Evolutionary conservation across 2,113 vertebrate species (phyloP), one percentile per base, ranked within the genome.

Genomic region (Aphyosemion australe): DNA sequence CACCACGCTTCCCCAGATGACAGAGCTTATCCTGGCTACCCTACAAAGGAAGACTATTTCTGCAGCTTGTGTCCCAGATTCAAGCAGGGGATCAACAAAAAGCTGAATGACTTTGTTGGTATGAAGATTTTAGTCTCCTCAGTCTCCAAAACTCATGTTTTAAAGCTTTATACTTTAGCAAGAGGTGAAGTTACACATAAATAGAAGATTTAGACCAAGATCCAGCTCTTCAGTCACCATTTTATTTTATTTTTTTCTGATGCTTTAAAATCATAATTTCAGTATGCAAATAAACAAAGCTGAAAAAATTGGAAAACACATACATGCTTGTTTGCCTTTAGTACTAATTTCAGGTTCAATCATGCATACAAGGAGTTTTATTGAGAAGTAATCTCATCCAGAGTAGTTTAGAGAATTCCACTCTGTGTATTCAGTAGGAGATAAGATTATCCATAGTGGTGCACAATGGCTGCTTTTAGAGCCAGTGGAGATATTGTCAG

Each of bases 401-500:
- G 50, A 60, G 65, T 12, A 64, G 48, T 75, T 73, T 53, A 65
- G 71, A 53, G 60, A 67, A 76, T 80, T 57, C 61, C 45, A 47
- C 26, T 26, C 26, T 50, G 64, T 64, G 73, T 39, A 47, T 74
- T 79, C 34, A 19, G 49, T 45, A 59, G 49, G 48, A 75, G 73
- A 85, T 82, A 63, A 72, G 73, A 76, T 82, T 76, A 79, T 80
- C 61, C 16, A 4, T n/a, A 18, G 39, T 72, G 63, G 56, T 72
- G 69, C 58, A 83, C 75, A 76, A 60, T 76, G 67, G 69, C 58
- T 78, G 57, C 74, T 80, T 84, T 85, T 72, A 56, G 63, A 61
- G 47, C 71, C 54, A 46, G 61, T 76, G 52, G 19, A 69, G 60
- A 78, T 79, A 74, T 80, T 69, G 60, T 79, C 68, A 73, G 61